phyloP scores from a whole-genome alignment of 2,113 vertebrate genomes.

The Leuciscus idus region DNA sequence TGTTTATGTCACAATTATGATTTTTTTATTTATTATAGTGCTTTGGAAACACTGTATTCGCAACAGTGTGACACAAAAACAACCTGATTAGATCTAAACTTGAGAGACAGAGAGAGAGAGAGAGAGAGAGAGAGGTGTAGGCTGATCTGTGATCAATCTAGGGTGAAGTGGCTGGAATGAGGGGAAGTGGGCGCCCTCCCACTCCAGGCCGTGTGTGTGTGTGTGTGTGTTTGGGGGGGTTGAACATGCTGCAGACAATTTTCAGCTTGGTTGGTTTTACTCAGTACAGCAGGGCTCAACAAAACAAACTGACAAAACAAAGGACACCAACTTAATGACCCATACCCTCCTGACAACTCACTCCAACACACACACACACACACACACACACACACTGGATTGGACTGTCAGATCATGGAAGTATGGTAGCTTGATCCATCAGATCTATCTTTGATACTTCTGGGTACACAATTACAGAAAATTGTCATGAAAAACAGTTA shows the following conservation, averaged over 20 bases:
- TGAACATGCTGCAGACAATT: conserved; percentile 99
- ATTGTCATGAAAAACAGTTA: background rate
- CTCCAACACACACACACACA: conserved; percentile 70
- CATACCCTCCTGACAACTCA: conserved; percentile 90
- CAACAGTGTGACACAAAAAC: conserved; percentile 30
- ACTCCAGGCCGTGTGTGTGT: conserved; percentile 51
- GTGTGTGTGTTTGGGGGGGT: conserved; percentile 71
- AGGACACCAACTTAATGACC: conserved; percentile 99
- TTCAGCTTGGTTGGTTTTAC: conserved; percentile 99
- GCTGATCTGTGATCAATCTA: conserved; percentile 81
- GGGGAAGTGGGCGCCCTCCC: conserved; percentile 76
- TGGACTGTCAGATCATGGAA: conserved; percentile 79
- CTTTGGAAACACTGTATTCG: conserved; percentile 30
- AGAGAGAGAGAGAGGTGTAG: conserved; percentile 51
- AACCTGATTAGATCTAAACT: conserved; percentile 13
- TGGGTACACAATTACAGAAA: background rate
- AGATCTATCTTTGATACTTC: background rate
- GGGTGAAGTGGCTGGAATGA: conserved; percentile 71
- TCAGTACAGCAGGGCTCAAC: conserved; percentile 91
- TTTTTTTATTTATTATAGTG: background rate
- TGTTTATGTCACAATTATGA: conserved; percentile 14
- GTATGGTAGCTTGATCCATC: conserved; percentile 68
- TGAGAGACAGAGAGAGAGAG: conserved; percentile 51
- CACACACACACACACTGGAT: conserved; percentile 72
- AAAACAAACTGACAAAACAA: conserved; percentile 99